Evolutionary conservation across 2,797 vertebrate genomes (phyloP), one percentile per base, ranked within the genome.

Genomic region (Eulemur mongoz): DNA sequence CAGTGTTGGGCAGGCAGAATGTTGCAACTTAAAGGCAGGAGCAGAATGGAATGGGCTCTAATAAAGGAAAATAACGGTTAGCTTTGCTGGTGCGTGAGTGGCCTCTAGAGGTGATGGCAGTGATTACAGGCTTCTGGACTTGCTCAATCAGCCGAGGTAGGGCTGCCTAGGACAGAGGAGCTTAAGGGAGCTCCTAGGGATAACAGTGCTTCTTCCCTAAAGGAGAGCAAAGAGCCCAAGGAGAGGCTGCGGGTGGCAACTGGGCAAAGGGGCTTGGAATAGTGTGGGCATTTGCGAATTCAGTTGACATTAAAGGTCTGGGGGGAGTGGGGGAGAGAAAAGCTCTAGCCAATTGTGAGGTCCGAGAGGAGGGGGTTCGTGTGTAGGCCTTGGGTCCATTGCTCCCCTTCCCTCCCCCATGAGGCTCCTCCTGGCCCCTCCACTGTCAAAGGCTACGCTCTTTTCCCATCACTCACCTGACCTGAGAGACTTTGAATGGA

Each of bases 91-190:
- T 45, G 27, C 50, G 40, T 61, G 63, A 35, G 57, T 83, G 88
- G 32, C 94, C 89, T 93, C 75, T 96, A 94, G 93, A 72, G 90
- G 84, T 52, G 27, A 70, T 45, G 10, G 17, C 2, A 9, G 83
- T 40, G 52, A 92, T 89, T 82, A 91, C 87, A 96, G 52, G 17
- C 38, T 87, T 76, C n/a, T 69, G 48, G 65, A 57, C 12, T 91
- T 54, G 40, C n/a, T 73, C 45, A 32, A 32, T 35, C 7, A 18
- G 43, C 22, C 22, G 63, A 18, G n/a, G 25, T 43, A 38, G 1
- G 69, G 25, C 35, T 78, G 52, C 30, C 9, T 65, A 5, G 27
- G 40, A 78, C 17, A 72, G 9, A 69, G 52, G 35, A 72, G 14
- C 4, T 70, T 80, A 57, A 54, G 23, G 25, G 3, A 54, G 22